Conservation (phyloP, 2,888 invertebrate genomes). For the Drosophila anceps region DNA sequence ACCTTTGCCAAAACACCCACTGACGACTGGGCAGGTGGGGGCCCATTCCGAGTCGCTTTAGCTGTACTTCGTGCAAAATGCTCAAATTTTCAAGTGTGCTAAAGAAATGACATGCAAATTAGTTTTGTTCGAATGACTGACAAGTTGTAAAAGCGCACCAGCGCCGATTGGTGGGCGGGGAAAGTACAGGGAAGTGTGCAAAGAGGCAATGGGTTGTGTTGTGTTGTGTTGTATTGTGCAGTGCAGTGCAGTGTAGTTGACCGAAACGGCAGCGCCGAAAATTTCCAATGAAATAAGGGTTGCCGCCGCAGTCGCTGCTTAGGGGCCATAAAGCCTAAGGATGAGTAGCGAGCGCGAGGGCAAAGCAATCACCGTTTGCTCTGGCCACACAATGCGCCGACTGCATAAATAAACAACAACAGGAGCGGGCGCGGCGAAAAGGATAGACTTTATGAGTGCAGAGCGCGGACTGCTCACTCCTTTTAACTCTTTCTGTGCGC, state of each 20-base stretch:
- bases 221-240: not conserved
- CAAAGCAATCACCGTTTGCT: conserved; percentile 48
- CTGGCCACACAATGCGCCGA: conserved; percentile 75
- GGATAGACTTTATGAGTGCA: conserved; percentile 50
- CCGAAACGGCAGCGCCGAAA: conserved; percentile 38
- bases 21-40: not conserved
- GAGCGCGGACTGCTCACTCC: conserved; percentile 51
- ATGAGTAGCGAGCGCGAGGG: conserved; percentile 2
- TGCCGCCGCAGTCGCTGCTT: conserved; percentile 19
- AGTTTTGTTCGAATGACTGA: conserved; percentile 82
- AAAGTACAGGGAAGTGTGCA: not conserved
- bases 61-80: conserved; percentile 66
- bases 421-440: conserved; percentile 19
- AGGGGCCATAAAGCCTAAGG: conserved; percentile 41
- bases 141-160: conserved; percentile 71
- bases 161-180: not conserved
- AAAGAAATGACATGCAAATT: conserved; percentile 82
- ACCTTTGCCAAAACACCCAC: not conserved
- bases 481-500: conserved; percentile 50
- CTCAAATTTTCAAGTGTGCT: conserved; percentile 77
- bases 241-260: not conserved
- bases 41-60: not conserved
- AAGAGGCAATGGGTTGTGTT: too few species aligned
- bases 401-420: conserved; percentile 74
- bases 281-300: conserved; percentile 64